Evolutionary conservation across 2,888 invertebrate species (phyloP), one percentile per base, ranked within the genome.

Genomic region (Lasiommata megera): DNA sequence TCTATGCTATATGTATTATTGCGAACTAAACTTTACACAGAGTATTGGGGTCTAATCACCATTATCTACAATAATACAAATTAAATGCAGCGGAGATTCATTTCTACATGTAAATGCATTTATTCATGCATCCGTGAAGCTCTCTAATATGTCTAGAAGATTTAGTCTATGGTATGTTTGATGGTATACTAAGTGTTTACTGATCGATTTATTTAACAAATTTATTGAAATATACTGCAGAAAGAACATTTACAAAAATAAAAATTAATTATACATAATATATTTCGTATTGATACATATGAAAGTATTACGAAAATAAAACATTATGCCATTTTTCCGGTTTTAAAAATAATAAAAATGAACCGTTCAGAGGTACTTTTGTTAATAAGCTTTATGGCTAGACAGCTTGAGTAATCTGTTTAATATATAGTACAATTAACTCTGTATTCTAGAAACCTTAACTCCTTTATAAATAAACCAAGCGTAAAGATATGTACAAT

Each of bases 401-500:
- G 40, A 59, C 41, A 41, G 54, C 60, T 63, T 40, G 59, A 54
- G 65, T 65, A 54, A 61, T 60, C 65, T 67, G 56, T 2, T 6
- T 14, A 6, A 46, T 31, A 60, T 79, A 77, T 75, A 74, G 74
- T 80, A 81, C 80, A 80, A 46, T 72, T 73, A 76, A 69, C 67
- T 71, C 65, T 69, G 75, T 73, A 80, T 67, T 73, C 76, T 81
- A 81, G 70, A 70, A 65, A 69, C 73, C 84, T 86, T 85, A 87
- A 70, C 61, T 81, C 82, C 76, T 74, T 84, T 86, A 89, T 88
- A 89, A 88, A 89, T 89, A 82, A 89, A 84, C 77, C 85, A 89
- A 90, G 90, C 90, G 79, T 87, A 88, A 87, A 89, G 90, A 90
- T 90, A 90, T 90, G 90, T 90, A 90, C 90, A 90, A 84, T 86